Evolutionary conservation across 2,113 vertebrate genomes (phyloP).

Genomic region (Vidua macroura): DNA sequence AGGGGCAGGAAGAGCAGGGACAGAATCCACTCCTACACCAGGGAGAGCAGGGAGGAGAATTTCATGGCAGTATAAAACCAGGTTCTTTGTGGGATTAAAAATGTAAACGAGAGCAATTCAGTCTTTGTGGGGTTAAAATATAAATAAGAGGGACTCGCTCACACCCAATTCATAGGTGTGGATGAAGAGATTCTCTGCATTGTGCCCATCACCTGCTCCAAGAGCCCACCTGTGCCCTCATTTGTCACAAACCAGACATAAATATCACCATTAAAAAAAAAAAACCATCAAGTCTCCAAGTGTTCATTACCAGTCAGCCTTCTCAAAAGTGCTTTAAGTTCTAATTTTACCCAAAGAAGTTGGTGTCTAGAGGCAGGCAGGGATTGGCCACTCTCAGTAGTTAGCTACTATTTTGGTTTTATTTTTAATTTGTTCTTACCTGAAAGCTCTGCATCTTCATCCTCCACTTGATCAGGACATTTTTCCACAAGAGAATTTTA

Average conservation of each 20-base stretch:
- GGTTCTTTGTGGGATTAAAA: background rate
- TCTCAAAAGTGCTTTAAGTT: background rate
- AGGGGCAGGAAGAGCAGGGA: constrained; percentile 38
- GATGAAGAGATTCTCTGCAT: rapidly evolving
- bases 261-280: background rate
- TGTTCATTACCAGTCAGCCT: background rate
- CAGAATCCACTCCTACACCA: constrained; percentile 60
- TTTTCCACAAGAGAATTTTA: constrained; percentile 68
- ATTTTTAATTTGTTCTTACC: constrained; percentile 31
- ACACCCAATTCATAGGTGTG: rapidly evolving
- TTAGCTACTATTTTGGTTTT: background rate
- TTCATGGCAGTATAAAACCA: rapidly evolving
- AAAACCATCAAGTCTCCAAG: background rate
- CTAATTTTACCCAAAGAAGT: background rate
- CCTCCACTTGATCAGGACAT: constrained; percentile 68
- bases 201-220: background rate
- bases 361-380: background rate
- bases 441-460: constrained; percentile 62
- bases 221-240: background rate
- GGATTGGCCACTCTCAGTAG: background rate
- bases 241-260: background rate
- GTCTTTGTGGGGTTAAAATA: background rate
- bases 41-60: background rate
- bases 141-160: background rate
- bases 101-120: rapidly evolving